phyloP scores from a whole-genome alignment of 2,888 invertebrate species.

The Epistrophe eligans region DNA sequence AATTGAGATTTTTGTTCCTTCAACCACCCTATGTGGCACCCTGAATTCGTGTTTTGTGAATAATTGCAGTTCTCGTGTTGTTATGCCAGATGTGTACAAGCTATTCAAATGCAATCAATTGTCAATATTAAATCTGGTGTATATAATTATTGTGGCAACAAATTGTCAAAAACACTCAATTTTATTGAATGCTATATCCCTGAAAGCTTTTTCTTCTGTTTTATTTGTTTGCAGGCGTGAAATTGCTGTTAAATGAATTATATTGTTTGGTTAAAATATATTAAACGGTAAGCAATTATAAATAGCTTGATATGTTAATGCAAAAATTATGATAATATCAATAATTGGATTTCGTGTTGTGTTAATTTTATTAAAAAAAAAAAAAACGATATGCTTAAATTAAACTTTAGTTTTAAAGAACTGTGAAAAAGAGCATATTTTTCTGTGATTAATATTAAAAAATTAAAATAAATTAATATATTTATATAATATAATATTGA shows the following conservation, averaged over 20 bases:
- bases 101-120: constrained; percentile 4
- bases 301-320: background rate
- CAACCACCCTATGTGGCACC: background rate
- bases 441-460: too few species aligned
- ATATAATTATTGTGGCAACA: background rate
- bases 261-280: background rate
- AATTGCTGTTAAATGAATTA: background rate
- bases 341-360: background rate
- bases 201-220: background rate
- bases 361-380: too few species aligned
- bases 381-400: too few species aligned
- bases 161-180: background rate
- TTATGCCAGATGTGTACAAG: background rate
- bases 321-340: background rate
- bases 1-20: background rate
- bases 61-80: background rate
- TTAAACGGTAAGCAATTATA: background rate
- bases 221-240: background rate
- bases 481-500: too few species aligned
- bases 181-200: background rate
- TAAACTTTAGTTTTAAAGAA: too few species aligned
- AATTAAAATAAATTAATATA: too few species aligned
- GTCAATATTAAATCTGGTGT: background rate
- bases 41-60: background rate
- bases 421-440: too few species aligned